These are phyloP conservation scores for Geophilus truncorum DNA, from an alignment of 2,888 invertebrate genomes.

Conservation along the genomic window DNA sequence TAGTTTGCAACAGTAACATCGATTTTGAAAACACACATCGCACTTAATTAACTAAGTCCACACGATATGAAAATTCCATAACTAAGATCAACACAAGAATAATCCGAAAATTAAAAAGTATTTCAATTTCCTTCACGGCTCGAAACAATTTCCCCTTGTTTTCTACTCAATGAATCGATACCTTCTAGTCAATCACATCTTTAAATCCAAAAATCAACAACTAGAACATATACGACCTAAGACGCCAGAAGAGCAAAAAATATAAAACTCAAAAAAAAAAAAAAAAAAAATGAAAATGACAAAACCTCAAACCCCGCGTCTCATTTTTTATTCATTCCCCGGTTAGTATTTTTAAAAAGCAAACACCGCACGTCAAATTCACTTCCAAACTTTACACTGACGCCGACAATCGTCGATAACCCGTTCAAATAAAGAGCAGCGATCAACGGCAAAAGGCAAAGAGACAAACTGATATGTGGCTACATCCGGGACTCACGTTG, in stretches of 20 bases:
- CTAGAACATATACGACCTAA: too few species aligned
- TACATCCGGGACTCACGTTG: background rate
- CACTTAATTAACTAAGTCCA: too few species aligned
- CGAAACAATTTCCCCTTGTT: background rate
- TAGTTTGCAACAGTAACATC: too few species aligned
- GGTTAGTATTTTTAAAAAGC: too few species aligned
- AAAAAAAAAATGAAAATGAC: background rate
- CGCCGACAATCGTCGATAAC: background rate
- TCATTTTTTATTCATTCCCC: too few species aligned
- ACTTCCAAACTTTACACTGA: background rate
- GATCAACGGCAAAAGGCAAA: background rate
- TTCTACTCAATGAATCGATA: background rate
- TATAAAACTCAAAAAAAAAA: too few species aligned
- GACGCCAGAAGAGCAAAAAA: too few species aligned
- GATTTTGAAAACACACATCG: too few species aligned
- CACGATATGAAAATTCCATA: too few species aligned
- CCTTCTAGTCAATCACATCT: background rate
- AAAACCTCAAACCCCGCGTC: background rate
- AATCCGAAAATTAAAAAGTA: too few species aligned
- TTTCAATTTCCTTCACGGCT: background rate
- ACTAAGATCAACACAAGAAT: too few species aligned
- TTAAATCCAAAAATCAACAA: background rate
- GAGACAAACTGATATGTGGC: background rate
- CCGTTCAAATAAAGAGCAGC: background rate
- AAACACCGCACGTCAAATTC: background rate